Evolutionary conservation across 2,797 vertebrate species (phyloP).

Genomic region (Channa striata): DNA sequence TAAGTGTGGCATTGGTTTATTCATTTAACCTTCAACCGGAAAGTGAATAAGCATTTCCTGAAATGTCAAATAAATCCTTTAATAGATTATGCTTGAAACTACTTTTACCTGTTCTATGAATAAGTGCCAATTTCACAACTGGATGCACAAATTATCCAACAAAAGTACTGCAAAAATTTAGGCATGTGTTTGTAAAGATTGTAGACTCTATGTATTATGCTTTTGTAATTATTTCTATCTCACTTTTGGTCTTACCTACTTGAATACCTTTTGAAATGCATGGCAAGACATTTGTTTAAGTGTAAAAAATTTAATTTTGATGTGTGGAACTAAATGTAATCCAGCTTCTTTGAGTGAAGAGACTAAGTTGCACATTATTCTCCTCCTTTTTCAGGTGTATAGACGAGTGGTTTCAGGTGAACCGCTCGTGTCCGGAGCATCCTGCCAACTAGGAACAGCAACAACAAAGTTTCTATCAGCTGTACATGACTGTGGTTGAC

Average conservation of each 20-base stretch:
- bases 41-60: too few relatives aligned
- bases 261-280: background rate
- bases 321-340: background rate
- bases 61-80: too few relatives aligned
- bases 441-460: constrained; percentile 88
- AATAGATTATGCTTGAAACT: too few relatives aligned
- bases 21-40: too few relatives aligned
- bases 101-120: too few relatives aligned
- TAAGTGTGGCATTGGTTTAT: too few relatives aligned
- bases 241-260: background rate
- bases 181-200: too few relatives aligned
- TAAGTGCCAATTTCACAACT: too few relatives aligned
- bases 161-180: too few relatives aligned
- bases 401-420: constrained; percentile 98
- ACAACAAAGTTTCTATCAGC: constrained; percentile 25
- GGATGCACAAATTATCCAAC: too few relatives aligned
- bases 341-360: background rate
- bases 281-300: background rate
- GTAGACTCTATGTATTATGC: background rate
- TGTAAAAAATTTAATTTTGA: background rate
- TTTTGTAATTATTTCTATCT: too few relatives aligned
- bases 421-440: constrained; percentile 97
- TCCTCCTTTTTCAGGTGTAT: constrained; percentile 88
- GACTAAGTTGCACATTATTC: background rate
- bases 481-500: constrained; percentile 36